Base-by-base conservation (phyloP, 30 jellyfish, hydroid and myxozoan genomes). In the Hydractinia symbiolongicarpus region DNA sequence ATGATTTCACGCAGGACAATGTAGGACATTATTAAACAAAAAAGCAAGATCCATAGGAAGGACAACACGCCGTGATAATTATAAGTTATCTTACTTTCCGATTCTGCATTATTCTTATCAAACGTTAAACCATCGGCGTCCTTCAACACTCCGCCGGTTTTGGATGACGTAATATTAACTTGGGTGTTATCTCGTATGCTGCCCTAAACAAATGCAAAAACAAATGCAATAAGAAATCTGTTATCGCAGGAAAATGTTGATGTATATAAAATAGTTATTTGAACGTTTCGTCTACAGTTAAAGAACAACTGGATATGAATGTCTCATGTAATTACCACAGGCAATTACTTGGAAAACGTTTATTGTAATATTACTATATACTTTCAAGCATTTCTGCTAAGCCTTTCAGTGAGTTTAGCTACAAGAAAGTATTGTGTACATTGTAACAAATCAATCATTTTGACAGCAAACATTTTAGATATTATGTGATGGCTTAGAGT, bases 111-210 rank as follows among this genome's bases (percentile, higher is more conserved):
- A 64, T 64, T 64, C 40, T 64, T 51, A n/a, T 4, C 40, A 64
- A 64, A 64, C 74, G 9, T 64, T 51, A 64, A 64, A 51, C 74
- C 74, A 64, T 64, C 19, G 7, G 74, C 19, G 40, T 64, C 74
- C 9, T 51, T 64, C 74, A 64, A 64, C 19, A n/a, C 19, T 64
- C 19, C 17, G 17, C 15, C 19, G 17, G 74, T n/a, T 6, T 44
- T n/a, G 19, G 19, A 6, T 51, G 40, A 51, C 74, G 40, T 64
- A 7, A 64, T 13, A 7, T 64, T 64, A 13, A 13, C 4, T n/a
- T 64, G 74, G 9, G 74, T 13, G n/a, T 6, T 7, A 64, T 64
- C 74, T 64, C 74, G 74, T 6, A 51, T 64, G 19, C 52, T 64
- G 3, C 74, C 74, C 74, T 64, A 64, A 64, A 64, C 8, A n/a